Conservation (phyloP, 2,888 invertebrate genomes). For the Scrobipalpa atriplicella region DNA sequence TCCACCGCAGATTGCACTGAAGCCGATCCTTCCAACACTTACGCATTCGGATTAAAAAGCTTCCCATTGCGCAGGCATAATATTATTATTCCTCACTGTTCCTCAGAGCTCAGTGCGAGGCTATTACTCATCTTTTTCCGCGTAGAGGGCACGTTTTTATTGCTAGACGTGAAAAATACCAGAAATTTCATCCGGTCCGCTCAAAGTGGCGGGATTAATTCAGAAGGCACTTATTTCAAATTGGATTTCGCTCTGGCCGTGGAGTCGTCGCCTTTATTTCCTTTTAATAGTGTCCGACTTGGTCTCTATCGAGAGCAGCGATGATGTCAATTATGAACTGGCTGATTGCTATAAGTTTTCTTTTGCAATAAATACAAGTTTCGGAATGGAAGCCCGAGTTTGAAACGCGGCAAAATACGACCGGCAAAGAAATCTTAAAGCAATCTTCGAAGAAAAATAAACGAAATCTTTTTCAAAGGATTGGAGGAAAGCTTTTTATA, state of each 20-base stretch:
- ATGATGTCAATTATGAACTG: slow-evolving; percentile 52
- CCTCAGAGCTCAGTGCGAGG: slow-evolving; percentile 66
- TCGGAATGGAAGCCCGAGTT: slow-evolving; percentile 4
- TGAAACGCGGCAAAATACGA: slow-evolving; percentile 20
- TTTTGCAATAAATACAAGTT: slow-evolving; percentile 26
- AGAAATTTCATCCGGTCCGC: slow-evolving; percentile 79
- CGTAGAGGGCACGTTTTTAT: slow-evolving; percentile 77
- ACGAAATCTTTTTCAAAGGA: slow-evolving; percentile 21
- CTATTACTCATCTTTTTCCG: slow-evolving; percentile 79
- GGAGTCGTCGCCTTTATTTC: slow-evolving; percentile 65
- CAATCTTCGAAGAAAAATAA: slow-evolving; percentile 23
- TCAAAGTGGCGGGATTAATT: slow-evolving; percentile 81
- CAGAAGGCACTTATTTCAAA: slow-evolving; percentile 82
- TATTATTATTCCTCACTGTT: slow-evolving; percentile 78
- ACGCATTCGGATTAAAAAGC: slow-evolving; percentile 66
- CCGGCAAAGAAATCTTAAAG: slow-evolving; percentile 18
- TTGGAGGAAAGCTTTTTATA: slow-evolving; percentile 13
- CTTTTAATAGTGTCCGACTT: slow-evolving; percentile 71
- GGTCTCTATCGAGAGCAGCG: slow-evolving; percentile 49
- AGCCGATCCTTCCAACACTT: slow-evolving; percentile 43
- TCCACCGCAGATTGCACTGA: slow-evolving; percentile 5
- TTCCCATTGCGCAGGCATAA: slow-evolving; percentile 69
- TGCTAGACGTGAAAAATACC: slow-evolving; percentile 81
- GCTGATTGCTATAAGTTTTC: slow-evolving; percentile 41
- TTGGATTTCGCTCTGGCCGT: slow-evolving; percentile 75